Conservation (phyloP, 2,888 invertebrate genomes). For the Trichogramma dendrolimi region DNA sequence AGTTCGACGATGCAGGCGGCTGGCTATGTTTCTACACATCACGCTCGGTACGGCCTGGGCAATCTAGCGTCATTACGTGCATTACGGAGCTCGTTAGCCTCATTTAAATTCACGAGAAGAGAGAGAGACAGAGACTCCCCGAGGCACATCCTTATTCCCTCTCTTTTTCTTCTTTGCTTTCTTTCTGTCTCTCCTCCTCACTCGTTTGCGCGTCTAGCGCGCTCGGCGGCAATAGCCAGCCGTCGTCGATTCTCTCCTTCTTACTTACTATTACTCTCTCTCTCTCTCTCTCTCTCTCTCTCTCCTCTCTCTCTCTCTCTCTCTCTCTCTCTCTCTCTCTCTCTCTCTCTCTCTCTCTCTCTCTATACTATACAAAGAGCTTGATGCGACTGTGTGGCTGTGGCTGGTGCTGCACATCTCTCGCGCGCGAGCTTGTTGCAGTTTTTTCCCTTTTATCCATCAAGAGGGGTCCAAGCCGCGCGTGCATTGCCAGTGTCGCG, state of each 20-base stretch:
- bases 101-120: conserved; percentile 47
- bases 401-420: too few species aligned
- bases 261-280: background rate
- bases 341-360: conserved; percentile 5
- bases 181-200: background rate
- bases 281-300: conserved; percentile 6
- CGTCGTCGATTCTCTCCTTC: background rate
- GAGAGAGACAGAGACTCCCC: background rate
- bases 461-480: too few species aligned
- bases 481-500: too few species aligned
- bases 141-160: conserved; percentile 16
- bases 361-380: conserved; percentile 1
- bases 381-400: background rate
- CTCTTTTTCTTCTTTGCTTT: conserved; percentile 18
- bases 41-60: conserved; percentile 31
- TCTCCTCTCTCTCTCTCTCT: conserved; percentile 17
- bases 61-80: conserved; percentile 51
- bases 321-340: conserved; percentile 12
- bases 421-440: too few species aligned
- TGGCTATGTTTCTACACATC: conserved; percentile 20
- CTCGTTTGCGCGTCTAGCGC: background rate
- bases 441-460: too few species aligned
- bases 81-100: conserved; percentile 52
- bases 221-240: background rate
- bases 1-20: background rate